Conservation (phyloP, 2,797 vertebrate genomes). For the Pristis pectinata region DNA sequence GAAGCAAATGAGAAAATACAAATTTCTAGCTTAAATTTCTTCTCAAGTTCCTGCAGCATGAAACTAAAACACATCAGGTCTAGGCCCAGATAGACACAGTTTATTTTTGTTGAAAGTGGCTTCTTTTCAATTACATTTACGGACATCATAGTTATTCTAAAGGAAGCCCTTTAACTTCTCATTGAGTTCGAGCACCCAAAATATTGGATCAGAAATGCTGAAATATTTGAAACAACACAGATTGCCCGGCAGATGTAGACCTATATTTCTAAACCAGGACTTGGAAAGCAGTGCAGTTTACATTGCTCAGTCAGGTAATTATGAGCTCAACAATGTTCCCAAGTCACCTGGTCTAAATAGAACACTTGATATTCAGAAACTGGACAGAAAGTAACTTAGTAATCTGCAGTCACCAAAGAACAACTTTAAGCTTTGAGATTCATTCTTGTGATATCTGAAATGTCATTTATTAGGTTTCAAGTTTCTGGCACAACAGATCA, state of each 20-base stretch:
- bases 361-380: background rate
- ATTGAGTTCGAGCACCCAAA: background rate
- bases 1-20: too few species aligned
- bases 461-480: background rate
- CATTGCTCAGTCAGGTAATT: background rate
- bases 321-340: background rate
- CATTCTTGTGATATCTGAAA: background rate
- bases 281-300: background rate
- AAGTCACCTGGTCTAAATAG: background rate
- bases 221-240: background rate
- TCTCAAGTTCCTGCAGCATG: background rate
- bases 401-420: background rate
- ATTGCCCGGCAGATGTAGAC: background rate
- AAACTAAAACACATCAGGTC: background rate
- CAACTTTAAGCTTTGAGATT: background rate
- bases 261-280: background rate
- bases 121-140: background rate
- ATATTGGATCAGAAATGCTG: background rate
- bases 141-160: background rate
- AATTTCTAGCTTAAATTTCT: too few species aligned
- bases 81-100: background rate
- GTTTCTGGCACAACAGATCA: background rate
- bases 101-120: background rate
- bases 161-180: background rate
- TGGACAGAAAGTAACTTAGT: background rate